Base-by-base conservation (phyloP, 1,140 invertebrate genomes). In the Euura lappo region DNA sequence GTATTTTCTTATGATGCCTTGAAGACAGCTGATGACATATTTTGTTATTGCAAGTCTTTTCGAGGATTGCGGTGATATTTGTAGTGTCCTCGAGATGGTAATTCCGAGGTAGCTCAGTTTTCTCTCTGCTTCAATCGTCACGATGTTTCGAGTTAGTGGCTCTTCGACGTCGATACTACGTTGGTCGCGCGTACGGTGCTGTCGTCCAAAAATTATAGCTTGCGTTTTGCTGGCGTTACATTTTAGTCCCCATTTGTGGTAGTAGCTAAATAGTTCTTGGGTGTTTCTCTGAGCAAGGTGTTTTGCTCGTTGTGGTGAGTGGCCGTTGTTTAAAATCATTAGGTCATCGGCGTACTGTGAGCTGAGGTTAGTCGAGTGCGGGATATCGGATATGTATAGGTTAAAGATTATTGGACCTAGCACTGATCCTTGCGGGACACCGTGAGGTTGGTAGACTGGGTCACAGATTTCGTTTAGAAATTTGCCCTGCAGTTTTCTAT, bases 41-140 rank as follows among this genome's bases (percentile, higher is more conserved):
- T 70, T 70, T 70, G 69, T 70, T 44, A 47, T 70, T 70, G 69
- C 69, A 8, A 70, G 69, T 51, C 69, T 70, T 70, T 47, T 70
- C 11, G 45, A 70, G 45, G 69, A 70, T 7, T 46, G 69, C 11
- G 69, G 69, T 47, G 45, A 46, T 70, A 69, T 69, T 70, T 70
- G 43, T 47, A n/a, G n/a, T 70, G 69, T 70, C 42, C 69, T 47
- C 7, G 45, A 70, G 11, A 10, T 47, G 7, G 69, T 47, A 47
- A 70, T 70, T 70, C 69, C 69, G 45, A 47, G n/a, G 45, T 8
- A 69, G 13, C 7, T 60, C 51, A 70, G 42, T 70, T 70, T 70
- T 70, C 69, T 70, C 11, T 44, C 13, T 51, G 69, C 45, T 70
- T 45, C 45, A 8, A 70, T 70, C 69, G 69, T 51, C 8, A 70